phyloP scores from a whole-genome alignment of 1,140 invertebrate species.

The Drosophila bocqueti region DNA sequence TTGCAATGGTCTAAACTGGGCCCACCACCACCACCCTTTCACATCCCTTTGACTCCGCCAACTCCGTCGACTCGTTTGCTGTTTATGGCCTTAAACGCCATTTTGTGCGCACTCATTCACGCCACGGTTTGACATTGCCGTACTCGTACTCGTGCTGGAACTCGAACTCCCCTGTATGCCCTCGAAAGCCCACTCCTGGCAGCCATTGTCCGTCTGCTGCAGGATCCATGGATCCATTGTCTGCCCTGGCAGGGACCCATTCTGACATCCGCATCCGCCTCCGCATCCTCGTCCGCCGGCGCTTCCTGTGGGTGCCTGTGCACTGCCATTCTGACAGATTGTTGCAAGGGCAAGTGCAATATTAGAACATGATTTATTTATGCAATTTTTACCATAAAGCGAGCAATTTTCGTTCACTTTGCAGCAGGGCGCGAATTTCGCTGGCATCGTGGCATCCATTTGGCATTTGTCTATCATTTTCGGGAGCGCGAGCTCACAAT shows the following conservation, averaged over 20 bases:
- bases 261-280: slow-evolving; percentile 22
- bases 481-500: slow-evolving; percentile 57
- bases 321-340: slow-evolving; percentile 71
- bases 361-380: slow-evolving; percentile 85
- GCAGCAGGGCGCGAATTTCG: slow-evolving; percentile 1
- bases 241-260: slow-evolving; percentile 19
- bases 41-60: slow-evolving; percentile 15
- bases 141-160: slow-evolving; percentile 4
- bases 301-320: slow-evolving; percentile 28
- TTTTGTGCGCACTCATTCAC: slow-evolving; percentile 79
- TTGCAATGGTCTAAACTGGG: slow-evolving; percentile 50
- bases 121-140: slow-evolving; percentile 58
- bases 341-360: slow-evolving; percentile 81
- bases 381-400: slow-evolving; percentile 80
- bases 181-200: slow-evolving; percentile 2
- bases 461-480: slow-evolving; percentile 79
- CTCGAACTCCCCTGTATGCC: slow-evolving; percentile 3
- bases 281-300: slow-evolving; percentile 27
- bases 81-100: slow-evolving; percentile 81
- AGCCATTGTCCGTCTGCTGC: slow-evolving; percentile 51
- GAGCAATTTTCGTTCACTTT: slow-evolving; percentile 40
- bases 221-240: slow-evolving; percentile 34
- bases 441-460: slow-evolving; percentile 32
- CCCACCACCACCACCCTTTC: neutral
- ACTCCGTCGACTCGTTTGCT: slow-evolving; percentile 38